Conservation (phyloP, 2,797 vertebrate species). For the Gobio occitaniae region DNA sequence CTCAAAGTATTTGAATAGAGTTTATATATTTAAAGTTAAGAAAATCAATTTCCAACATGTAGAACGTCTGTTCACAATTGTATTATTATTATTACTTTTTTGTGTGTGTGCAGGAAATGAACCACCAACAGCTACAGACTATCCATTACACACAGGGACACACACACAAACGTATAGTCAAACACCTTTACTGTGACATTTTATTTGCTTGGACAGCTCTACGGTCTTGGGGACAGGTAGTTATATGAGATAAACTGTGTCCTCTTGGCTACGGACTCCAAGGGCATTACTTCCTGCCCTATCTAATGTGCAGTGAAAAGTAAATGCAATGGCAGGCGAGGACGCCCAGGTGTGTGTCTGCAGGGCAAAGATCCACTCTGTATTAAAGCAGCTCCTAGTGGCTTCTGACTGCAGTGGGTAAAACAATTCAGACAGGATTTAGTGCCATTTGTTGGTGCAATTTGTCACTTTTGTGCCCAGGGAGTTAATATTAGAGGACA, state of each 20-base stretch:
- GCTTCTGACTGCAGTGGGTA: conserved; percentile 59
- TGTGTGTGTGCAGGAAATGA: not conserved
- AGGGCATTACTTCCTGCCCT: conserved; percentile 64
- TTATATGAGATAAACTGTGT: conserved; percentile 69
- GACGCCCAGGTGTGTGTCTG: conserved; percentile 62
- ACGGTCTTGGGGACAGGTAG: conserved; percentile 66
- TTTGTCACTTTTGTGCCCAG: conserved; percentile 29
- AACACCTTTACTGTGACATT: conserved; percentile 58
- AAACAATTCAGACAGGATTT: conserved; percentile 37
- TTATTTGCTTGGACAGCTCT: conserved; percentile 66
- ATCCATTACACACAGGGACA: conserved; percentile 30
- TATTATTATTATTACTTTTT: not conserved
- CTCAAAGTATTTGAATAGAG: not conserved
- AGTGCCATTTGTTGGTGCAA: conserved; percentile 12
- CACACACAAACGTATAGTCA: conserved; percentile 56
- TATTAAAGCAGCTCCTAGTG: conserved; percentile 57
- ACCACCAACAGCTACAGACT: not conserved
- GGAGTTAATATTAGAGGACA: conserved; percentile 33
- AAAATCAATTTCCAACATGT: not conserved
- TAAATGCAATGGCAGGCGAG: conserved; percentile 42
- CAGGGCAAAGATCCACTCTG: conserved; percentile 54
- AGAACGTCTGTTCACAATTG: not conserved
- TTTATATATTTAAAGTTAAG: not conserved
- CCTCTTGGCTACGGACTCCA: conserved; percentile 59
- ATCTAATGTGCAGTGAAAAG: conserved; percentile 66